Evolutionary conservation across 2,113 vertebrate genomes (phyloP).

Genomic region (Monarcha castaneiventris): DNA sequence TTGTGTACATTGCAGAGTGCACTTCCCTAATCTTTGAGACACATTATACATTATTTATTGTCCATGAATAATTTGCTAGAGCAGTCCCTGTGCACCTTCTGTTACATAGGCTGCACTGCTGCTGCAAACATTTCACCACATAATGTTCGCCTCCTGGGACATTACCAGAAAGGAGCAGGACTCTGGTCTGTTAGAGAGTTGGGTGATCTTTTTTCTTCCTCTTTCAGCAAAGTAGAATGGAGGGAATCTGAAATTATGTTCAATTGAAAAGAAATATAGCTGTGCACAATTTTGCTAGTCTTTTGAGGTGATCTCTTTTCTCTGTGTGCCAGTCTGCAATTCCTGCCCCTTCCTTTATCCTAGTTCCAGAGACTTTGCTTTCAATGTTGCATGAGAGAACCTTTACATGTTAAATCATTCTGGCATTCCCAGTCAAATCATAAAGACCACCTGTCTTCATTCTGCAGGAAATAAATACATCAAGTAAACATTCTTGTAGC

Average conservation of each 20-base stretch:
- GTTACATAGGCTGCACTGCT: neutral
- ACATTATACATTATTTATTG: constrained; percentile 55
- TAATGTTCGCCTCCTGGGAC: neutral
- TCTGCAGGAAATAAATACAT: neutral
- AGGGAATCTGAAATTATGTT: neutral
- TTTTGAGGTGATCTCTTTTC: neutral
- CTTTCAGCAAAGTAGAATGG: neutral
- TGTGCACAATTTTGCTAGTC: neutral
- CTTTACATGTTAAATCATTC: neutral
- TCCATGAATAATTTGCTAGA: constrained; percentile 33
- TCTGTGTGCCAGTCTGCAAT: neutral
- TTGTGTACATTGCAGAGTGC: neutral
- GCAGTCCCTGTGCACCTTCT: neutral
- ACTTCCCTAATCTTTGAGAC: neutral
- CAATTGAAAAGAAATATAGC: neutral
- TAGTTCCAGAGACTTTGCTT: neutral
- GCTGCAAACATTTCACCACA: neutral
- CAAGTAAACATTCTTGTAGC: neutral
- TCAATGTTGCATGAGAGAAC: neutral
- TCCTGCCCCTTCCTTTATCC: neutral
- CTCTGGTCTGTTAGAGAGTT: neutral
- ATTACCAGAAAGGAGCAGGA: neutral
- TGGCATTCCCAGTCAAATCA: neutral
- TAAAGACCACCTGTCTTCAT: neutral
- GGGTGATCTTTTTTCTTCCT: neutral